These are phyloP conservation scores for Syngnathus rostellatus DNA, from an alignment of 2,797 vertebrate species.

Conservation along the genomic window DNA sequence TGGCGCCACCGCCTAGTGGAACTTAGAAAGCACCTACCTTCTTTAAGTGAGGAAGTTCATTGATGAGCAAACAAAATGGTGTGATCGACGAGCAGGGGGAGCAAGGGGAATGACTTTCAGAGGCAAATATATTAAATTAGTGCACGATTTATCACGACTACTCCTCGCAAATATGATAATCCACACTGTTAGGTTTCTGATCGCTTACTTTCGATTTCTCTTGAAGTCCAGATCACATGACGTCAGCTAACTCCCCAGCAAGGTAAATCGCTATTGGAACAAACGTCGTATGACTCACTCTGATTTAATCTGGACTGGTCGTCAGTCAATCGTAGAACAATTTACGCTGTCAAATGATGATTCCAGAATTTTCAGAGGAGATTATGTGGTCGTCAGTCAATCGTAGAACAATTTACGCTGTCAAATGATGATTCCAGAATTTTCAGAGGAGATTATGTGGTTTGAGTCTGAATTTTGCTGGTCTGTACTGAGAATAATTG, in stretches of 20 bases:
- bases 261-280: neutral
- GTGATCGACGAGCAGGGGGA: neutral
- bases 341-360: neutral
- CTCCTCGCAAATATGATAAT: neutral
- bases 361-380: neutral
- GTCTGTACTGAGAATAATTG: neutral
- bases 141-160: too few species aligned
- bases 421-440: neutral
- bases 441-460: neutral
- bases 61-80: conserved; percentile 12
- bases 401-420: too few species aligned
- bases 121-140: neutral
- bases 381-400: neutral
- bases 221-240: neutral
- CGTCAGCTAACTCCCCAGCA: neutral
- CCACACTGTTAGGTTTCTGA: conserved; percentile 39
- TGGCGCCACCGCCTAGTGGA: neutral
- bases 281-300: neutral
- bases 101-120: neutral
- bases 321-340: neutral
- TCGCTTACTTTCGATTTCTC: conserved; percentile 25
- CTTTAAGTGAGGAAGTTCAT: conserved; percentile 29
- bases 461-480: neutral
- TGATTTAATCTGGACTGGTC: neutral
- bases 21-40: conserved; percentile 45